These are phyloP conservation scores for Diachrysia chrysitis DNA, from an alignment of 2,888 invertebrate genomes.

Conservation along the genomic window DNA sequence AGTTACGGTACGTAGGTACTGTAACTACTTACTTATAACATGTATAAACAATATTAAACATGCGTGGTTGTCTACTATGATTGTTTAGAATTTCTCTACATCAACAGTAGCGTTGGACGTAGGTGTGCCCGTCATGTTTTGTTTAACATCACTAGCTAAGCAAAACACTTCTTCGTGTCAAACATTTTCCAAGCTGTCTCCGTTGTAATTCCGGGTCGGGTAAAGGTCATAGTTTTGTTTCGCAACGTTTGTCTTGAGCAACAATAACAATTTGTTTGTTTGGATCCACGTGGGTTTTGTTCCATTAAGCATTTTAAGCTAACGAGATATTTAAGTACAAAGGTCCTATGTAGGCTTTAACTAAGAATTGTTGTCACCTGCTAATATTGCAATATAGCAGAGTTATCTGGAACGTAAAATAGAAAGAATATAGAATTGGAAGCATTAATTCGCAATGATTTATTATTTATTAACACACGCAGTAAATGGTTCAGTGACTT, in stretches of 20 bases:
- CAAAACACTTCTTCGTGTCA: background rate
- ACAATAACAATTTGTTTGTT: background rate
- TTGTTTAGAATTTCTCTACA: slow-evolving; percentile 9
- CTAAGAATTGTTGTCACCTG: background rate
- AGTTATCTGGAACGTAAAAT: background rate
- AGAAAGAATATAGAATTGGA: background rate
- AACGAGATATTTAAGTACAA: background rate
- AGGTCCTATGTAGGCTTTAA: background rate
- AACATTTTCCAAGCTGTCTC: slow-evolving; percentile 2
- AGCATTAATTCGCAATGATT: slow-evolving; percentile 3
- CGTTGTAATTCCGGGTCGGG: background rate
- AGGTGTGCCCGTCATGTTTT: slow-evolving; percentile 3
- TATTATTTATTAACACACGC: slow-evolving; percentile 27
- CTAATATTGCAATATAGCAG: background rate
- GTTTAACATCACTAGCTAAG: background rate
- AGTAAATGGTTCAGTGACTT: slow-evolving; percentile 58
- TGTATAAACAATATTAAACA: slow-evolving; percentile 19
- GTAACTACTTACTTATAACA: background rate
- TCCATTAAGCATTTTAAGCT: background rate
- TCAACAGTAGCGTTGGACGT: slow-evolving; percentile 6
- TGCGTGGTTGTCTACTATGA: background rate
- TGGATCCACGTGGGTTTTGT: background rate
- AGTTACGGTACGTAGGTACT: background rate
- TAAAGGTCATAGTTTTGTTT: background rate
- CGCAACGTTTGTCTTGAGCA: slow-evolving; percentile 2